A percentile compares a stretch with the other conserved stretches of the same genome.
phyloP scores from a whole-genome alignment of 23 tunicate species.

The Ascidia mentula region DNA sequence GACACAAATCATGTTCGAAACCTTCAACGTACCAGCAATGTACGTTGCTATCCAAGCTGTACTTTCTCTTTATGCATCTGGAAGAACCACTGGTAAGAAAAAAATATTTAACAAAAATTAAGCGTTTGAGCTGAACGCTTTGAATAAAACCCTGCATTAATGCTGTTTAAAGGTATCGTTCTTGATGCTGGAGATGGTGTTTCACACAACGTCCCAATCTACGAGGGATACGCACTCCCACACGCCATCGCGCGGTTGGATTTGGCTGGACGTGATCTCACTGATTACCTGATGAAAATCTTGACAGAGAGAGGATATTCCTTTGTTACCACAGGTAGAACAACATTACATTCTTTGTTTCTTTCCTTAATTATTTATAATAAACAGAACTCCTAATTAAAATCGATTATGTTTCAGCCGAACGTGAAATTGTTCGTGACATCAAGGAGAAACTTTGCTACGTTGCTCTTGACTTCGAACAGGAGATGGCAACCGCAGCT shows the following conservation, averaged over 20 bases:
- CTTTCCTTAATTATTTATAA: background rate
- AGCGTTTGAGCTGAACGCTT: too few species aligned
- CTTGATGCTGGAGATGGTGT: conserved; percentile 98
- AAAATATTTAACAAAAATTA: too few species aligned
- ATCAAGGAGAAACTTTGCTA: conserved; percentile 98
- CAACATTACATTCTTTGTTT: background rate
- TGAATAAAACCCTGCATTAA: too few species aligned
- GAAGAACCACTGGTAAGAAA: conserved; percentile 84
- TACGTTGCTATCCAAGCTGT: conserved; percentile 98
- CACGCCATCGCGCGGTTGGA: conserved; percentile 98
- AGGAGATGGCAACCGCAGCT: conserved; percentile 98
- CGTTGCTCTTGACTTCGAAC: conserved; percentile 98
- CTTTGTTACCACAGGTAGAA: conserved; percentile 78
- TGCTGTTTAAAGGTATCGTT: conserved; percentile 83
- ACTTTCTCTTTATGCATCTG: conserved; percentile 87
- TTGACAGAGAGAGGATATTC: conserved; percentile 96
- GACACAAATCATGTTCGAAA: conserved; percentile 97
- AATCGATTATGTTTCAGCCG: conserved; percentile 40
- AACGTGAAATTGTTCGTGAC: conserved; percentile 97
- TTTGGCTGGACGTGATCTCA: conserved; percentile 96
- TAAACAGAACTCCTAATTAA: background rate
- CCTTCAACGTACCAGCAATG: conserved; percentile 97
- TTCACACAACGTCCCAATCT: conserved; percentile 97
- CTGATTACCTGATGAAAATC: conserved; percentile 96
- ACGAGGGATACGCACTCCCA: conserved; percentile 98